These are phyloP conservation scores for Melanerpes formicivorus DNA, from an alignment of 2,113 vertebrate species.

Conservation along the genomic window DNA sequence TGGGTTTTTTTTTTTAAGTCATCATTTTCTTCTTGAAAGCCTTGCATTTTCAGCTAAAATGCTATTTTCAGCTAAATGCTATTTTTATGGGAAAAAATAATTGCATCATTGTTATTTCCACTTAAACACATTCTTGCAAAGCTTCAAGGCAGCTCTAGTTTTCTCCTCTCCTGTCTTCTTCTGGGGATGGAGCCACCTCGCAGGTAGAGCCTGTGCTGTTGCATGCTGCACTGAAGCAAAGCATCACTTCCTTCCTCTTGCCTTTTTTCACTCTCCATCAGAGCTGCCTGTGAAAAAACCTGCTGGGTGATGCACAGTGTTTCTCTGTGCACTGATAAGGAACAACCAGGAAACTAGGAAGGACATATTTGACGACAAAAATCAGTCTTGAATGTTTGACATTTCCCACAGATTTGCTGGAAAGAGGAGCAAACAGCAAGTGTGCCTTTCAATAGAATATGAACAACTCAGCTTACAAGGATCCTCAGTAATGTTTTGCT, in stretches of 20 bases:
- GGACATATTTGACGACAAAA: neutral
- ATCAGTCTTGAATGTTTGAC: neutral
- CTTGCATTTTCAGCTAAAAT: neutral
- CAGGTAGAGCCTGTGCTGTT: neutral
- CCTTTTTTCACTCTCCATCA: neutral
- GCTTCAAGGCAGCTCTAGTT: neutral
- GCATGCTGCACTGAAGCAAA: neutral
- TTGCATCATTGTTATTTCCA: conserved; percentile 23
- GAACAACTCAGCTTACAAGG: neutral
- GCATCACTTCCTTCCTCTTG: neutral
- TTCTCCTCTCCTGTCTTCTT: neutral
- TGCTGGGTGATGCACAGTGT: too few relatives aligned
- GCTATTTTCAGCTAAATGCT: neutral
- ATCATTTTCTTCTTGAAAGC: neutral
- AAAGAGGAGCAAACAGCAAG: neutral
- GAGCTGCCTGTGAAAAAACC: neutral
- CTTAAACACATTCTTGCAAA: neutral
- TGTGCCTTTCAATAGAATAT: neutral
- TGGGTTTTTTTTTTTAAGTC: rapidly evolving
- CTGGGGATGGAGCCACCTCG: neutral
- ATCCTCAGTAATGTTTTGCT: neutral
- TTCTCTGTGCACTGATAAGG: neutral
- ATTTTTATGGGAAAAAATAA: conserved; percentile 8
- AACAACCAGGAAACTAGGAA: neutral
- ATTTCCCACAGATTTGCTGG: neutral